Conservation (phyloP, 1,140 invertebrate species). For the Asbolus verrucosus region DNA sequence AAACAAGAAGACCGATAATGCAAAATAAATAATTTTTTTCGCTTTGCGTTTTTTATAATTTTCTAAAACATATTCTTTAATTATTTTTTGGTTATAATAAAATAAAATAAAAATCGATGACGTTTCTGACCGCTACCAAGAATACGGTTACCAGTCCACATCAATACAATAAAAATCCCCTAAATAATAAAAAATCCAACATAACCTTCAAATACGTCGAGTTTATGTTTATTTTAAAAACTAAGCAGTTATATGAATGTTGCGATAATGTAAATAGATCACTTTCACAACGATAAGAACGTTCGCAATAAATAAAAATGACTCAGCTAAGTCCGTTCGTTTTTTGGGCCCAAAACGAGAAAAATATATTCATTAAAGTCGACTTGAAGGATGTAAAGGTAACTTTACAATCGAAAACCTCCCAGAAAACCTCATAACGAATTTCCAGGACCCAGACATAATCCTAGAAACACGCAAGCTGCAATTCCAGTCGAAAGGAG, state of each 20-base stretch:
- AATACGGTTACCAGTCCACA: no score
- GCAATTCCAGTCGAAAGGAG: conserved; percentile 73
- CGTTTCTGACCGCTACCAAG: no score
- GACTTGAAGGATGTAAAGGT: conserved; percentile 87
- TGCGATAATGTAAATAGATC: conserved; percentile 20
- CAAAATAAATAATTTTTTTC: no score
- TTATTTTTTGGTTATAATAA: no score
- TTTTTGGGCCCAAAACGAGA: conserved; percentile 92
- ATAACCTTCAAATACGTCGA: no score
- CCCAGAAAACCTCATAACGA: not conserved
- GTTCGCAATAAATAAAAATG: conserved; percentile 56
- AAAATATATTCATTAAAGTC: conserved; percentile 81
- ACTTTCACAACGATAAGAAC: not conserved
- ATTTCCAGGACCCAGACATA: conserved; percentile 68
- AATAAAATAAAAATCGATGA: no score
- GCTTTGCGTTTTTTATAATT: no score
- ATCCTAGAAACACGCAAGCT: conserved; percentile 72
- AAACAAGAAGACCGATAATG: no score
- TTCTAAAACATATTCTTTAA: no score
- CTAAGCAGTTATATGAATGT: not conserved
- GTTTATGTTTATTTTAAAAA: no score
- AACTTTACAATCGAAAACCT: conserved; percentile 53
- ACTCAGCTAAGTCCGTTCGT: conserved; percentile 81
- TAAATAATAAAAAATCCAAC: no score
- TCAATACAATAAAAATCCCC: no score